Evolutionary conservation across 2,888 invertebrate species (phyloP).

Genomic region (Neuroscelio doddi): DNA sequence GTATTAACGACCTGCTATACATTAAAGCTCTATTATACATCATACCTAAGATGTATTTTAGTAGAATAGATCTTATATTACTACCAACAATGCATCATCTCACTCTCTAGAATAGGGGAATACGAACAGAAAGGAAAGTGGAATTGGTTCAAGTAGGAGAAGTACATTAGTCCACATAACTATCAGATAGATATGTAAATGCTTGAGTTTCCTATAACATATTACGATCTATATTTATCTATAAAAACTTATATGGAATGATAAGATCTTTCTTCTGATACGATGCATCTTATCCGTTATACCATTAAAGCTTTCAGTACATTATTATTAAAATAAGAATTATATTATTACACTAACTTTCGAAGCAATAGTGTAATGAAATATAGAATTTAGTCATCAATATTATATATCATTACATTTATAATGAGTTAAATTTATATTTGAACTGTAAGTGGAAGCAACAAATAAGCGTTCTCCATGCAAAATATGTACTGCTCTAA

Average conservation of each 20-base stretch:
- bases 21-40: constrained; percentile 4
- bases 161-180: constrained; percentile 57
- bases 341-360: neutral
- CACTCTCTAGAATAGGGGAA: constrained; percentile 29
- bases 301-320: constrained; percentile 1
- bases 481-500: too few relatives aligned
- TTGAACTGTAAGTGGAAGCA: too few relatives aligned
- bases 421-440: too few relatives aligned
- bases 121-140: constrained; percentile 20
- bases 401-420: too few relatives aligned
- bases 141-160: constrained; percentile 34
- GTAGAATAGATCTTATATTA: constrained; percentile 30
- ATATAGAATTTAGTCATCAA: neutral
- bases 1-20: neutral
- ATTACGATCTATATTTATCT: constrained; percentile 26
- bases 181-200: constrained; percentile 58
- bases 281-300: constrained; percentile 26
- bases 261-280: constrained; percentile 26
- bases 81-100: constrained; percentile 35
- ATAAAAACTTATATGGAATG: constrained; percentile 16
- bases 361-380: neutral
- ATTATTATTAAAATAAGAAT: neutral
- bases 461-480: too few relatives aligned
- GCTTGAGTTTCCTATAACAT: constrained; percentile 55
- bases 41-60: constrained; percentile 29